A percentile compares a stretch with the other conserved stretches of the same genome.
Evolutionary conservation across 2,113 vertebrate genomes (phyloP).

Genomic region (Capreolus pygargus): DNA sequence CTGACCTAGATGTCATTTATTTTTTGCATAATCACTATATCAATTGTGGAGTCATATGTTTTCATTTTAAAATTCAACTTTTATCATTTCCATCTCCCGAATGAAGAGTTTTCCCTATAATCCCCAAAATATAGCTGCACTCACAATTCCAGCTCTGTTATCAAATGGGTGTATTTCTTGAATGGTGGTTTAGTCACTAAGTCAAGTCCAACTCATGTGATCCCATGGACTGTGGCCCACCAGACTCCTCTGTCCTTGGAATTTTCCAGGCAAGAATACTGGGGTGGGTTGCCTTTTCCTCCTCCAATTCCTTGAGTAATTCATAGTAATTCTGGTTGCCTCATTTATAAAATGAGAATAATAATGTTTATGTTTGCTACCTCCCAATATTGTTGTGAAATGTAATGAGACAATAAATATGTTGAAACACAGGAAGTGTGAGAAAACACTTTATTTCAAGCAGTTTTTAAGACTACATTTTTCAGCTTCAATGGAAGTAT

Average conservation of each 20-base stretch:
- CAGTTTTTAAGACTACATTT: not conserved
- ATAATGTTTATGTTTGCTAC: not conserved
- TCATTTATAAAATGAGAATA: slow-evolving; percentile 49
- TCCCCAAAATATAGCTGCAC: not conserved
- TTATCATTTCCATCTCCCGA: not conserved
- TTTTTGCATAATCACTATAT: not conserved
- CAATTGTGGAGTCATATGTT: not conserved
- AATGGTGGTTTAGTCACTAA: not conserved
- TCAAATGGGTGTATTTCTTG: not conserved
- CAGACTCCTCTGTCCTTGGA: not conserved
- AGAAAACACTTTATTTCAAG: slow-evolving; percentile 30
- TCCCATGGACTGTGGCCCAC: not conserved
- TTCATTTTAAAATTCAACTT: slow-evolving; percentile 14
- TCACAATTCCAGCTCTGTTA: not conserved
- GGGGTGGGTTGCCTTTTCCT: not conserved
- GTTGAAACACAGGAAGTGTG: slow-evolving; percentile 15
- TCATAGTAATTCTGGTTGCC: not conserved
- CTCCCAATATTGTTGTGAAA: not conserved
- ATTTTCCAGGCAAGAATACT: not conserved
- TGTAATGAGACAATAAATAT: not conserved
- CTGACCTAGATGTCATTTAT: not conserved
- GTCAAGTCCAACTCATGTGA: not conserved
- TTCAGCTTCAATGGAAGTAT: not conserved
- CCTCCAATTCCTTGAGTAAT: slow-evolving; percentile 26
- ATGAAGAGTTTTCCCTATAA: not conserved